Base-by-base conservation (phyloP, 2,888 invertebrate genomes). In the Apotomis capreana region DNA sequence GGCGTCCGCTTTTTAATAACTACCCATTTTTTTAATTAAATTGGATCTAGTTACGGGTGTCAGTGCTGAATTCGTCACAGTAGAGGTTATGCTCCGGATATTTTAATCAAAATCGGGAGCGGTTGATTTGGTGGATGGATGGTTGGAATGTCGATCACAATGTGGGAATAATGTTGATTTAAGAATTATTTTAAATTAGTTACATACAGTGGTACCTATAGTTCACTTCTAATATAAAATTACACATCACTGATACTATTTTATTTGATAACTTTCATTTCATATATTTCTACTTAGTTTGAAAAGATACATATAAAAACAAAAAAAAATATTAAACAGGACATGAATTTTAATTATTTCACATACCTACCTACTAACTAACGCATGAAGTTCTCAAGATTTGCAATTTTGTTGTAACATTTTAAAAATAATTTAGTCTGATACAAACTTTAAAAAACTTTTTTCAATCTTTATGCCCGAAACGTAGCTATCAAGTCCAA, bases 1-100 rank as follows among this genome's bases (percentile, higher is more conserved):
- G 84, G 80, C 81, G 81, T 86, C 84, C 85, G 83, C 84, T 86
- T 87, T 87, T 85, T 86, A 85, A 86, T 86, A 87, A 87, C 85
- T 82, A 84, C 74, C 81, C 83, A 82, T 84, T 87, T 86, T 86
- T 81, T 26, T 12, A 51, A 69, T 55, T 68, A 59, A 64, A 65
- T 60, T 77, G 78, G 78, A 80, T 79, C 83, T 83, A 81, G 84
- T 83, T 84, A 84, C 82, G 79, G 80, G 75, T 82, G 82, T 84
- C 83, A 83, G 82, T 81, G 80, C 77, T 75, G 75, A 76, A 84
- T 85, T 87, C 78, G 85, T 81, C 80, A 82, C 83, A 65, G 55
- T 46, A 57, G 76, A 75, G 69, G 74, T 64, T 68, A 63, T 72
- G 63, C 46, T 59, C 13, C 63, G 72, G 72, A 72, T 72, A 72